Conservation (phyloP, 1,140 invertebrate genomes). For the Drosophila trapezifrons region DNA sequence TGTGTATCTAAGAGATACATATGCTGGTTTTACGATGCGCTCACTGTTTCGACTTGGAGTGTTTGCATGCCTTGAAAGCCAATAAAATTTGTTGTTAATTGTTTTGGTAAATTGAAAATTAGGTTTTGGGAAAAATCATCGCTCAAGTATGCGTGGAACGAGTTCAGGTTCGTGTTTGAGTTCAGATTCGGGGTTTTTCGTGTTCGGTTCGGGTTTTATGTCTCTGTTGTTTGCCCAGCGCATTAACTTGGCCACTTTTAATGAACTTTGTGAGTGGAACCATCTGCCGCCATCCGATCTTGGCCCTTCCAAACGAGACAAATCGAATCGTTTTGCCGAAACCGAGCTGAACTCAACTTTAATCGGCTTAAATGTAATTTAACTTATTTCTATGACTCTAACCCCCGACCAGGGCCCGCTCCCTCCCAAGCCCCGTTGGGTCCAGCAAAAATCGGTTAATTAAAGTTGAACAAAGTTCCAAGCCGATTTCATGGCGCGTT, state of each 20-base stretch:
- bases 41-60: conserved; percentile 55
- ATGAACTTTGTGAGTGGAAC: conserved; percentile 66
- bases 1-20: conserved; percentile 58
- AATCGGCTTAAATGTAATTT: conserved; percentile 80
- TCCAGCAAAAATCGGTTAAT: conserved; percentile 72
- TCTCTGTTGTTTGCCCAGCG: conserved; percentile 58
- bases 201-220: conserved; percentile 41
- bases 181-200: conserved; percentile 13
- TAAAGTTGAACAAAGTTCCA: conserved; percentile 79
- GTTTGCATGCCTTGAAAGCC: conserved; percentile 78
- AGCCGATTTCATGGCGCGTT: conserved; percentile 81
- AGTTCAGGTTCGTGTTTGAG: conserved; percentile 8
- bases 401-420: neutral
- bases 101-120: conserved; percentile 82
- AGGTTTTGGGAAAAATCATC: conserved; percentile 79
- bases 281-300: conserved; percentile 48
- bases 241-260: conserved; percentile 68
- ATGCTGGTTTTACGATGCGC: conserved; percentile 67
- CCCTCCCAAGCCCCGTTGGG: neutral
- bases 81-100: conserved; percentile 82
- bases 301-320: conserved; percentile 53
- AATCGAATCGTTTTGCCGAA: conserved; percentile 68
- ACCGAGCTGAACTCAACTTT: conserved; percentile 50
- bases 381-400: conserved; percentile 58
- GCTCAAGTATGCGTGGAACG: conserved; percentile 57